Evolutionary conservation across 2,797 vertebrate genomes (phyloP).

Genomic region (Channa striata): DNA sequence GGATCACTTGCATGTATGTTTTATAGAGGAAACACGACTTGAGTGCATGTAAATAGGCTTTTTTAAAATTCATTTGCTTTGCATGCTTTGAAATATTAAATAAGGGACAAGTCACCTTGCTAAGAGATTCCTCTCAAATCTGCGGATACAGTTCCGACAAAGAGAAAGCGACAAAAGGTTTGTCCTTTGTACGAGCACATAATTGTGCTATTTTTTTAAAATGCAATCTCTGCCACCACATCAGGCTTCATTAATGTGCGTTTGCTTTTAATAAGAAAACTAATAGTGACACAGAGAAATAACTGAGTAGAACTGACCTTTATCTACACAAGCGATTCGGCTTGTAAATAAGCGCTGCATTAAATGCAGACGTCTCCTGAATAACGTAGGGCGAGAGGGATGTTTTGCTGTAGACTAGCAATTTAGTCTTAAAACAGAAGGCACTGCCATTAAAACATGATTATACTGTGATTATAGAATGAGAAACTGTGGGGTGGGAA

Average conservation of each 20-base stretch:
- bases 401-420: conserved; percentile 40
- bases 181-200: not conserved
- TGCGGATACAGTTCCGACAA: not conserved
- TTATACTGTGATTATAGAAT: conserved; percentile 54
- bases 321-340: conserved; percentile 8
- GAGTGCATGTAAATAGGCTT: not conserved
- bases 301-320: conserved; percentile 19
- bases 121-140: not conserved
- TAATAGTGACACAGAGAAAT: conserved; percentile 2
- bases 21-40: not conserved
- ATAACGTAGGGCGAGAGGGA: conserved; percentile 24
- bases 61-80: conserved; percentile 20
- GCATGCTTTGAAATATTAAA: conserved; percentile 15
- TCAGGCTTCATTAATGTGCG: conserved; percentile 13
- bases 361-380: conserved; percentile 13
- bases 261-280: conserved; percentile 9
- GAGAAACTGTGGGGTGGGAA: conserved; percentile 8
- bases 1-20: conserved; percentile 10
- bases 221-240: not conserved
- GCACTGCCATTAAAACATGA: conserved; percentile 45
- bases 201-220: not conserved
- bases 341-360: conserved; percentile 29
- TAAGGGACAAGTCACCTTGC: not conserved
- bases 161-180: not conserved
- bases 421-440: conserved; percentile 45